phyloP scores from a whole-genome alignment of 1,140 invertebrate genomes.

The Amyelois transitella region DNA sequence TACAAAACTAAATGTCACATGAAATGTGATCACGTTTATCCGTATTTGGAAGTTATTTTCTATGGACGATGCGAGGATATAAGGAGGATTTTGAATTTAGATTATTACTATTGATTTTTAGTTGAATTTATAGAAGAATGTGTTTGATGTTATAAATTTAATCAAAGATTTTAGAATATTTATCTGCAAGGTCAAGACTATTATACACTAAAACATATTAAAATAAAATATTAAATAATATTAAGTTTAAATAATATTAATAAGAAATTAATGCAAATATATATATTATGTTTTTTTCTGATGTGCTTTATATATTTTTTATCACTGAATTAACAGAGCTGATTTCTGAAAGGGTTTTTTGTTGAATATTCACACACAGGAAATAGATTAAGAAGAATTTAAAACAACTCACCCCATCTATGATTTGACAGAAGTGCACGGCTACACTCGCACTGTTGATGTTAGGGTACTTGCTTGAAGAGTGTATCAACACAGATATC shows the following conservation, averaged over 20 bases:
- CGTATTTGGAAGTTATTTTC: conserved; percentile 1
- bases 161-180: no score
- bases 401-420: conserved; percentile 78
- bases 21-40: neutral
- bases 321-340: no score
- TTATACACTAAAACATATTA: neutral
- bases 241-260: no score
- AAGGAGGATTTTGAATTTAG: neutral
- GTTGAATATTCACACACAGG: no score
- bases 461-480: conserved; percentile 89
- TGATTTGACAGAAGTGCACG: conserved; percentile 93
- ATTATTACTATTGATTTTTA: no score
- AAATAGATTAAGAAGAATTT: neutral
- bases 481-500: conserved; percentile 94
- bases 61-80: conserved; percentile 3
- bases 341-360: no score
- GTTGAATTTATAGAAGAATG: no score
- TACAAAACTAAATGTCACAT: conserved; percentile 1
- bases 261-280: no score
- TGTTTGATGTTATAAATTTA: no score
- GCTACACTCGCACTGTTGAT: conserved; percentile 89
- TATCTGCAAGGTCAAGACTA: no score
- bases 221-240: conserved; percentile 5
- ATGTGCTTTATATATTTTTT: no score
- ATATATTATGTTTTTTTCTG: no score